Evolutionary conservation across 53 echinoderm and acorn worm species (phyloP).

Genomic region (Actinopyga echinites): DNA sequence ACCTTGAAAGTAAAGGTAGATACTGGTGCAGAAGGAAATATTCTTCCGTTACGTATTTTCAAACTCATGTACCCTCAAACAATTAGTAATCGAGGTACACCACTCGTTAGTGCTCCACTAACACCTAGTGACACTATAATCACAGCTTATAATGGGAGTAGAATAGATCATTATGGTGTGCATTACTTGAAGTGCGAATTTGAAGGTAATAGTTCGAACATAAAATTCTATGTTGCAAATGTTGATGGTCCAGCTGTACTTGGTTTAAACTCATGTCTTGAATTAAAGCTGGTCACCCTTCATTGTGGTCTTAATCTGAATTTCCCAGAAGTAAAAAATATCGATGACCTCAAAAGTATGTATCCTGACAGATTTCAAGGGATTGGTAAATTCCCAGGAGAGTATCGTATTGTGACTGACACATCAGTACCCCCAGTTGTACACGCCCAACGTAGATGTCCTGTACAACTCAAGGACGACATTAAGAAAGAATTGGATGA

Average conservation of each 20-base stretch:
- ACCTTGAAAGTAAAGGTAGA: constrained; percentile 38
- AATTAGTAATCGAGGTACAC: constrained; percentile 10
- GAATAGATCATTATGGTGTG: constrained; percentile 52
- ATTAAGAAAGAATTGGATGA: constrained; percentile 66
- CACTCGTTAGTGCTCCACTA: not conserved
- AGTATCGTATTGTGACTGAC: constrained; percentile 58
- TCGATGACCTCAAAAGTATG: constrained; percentile 44
- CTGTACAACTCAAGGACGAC: constrained; percentile 57
- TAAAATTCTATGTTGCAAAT: constrained; percentile 52
- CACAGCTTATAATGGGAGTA: constrained; percentile 62
- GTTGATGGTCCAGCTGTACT: constrained; percentile 53
- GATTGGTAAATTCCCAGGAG: constrained; percentile 57
- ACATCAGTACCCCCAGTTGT: constrained; percentile 45
- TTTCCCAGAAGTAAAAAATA: not conserved
- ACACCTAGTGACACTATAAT: constrained; percentile 26
- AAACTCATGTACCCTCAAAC: constrained; percentile 46
- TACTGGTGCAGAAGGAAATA: constrained; percentile 53
- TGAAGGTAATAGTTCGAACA: not conserved
- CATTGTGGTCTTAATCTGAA: constrained; percentile 10
- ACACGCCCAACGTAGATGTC: constrained; percentile 61
- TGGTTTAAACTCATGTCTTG: constrained; percentile 48
- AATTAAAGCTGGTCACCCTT: constrained; percentile 45
- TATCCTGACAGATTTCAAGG: constrained; percentile 67
- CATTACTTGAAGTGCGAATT: constrained; percentile 42
- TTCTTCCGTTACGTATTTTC: constrained; percentile 54